phyloP scores from a whole-genome alignment of 2,888 invertebrate species.

The Callosobruchus maculatus region DNA sequence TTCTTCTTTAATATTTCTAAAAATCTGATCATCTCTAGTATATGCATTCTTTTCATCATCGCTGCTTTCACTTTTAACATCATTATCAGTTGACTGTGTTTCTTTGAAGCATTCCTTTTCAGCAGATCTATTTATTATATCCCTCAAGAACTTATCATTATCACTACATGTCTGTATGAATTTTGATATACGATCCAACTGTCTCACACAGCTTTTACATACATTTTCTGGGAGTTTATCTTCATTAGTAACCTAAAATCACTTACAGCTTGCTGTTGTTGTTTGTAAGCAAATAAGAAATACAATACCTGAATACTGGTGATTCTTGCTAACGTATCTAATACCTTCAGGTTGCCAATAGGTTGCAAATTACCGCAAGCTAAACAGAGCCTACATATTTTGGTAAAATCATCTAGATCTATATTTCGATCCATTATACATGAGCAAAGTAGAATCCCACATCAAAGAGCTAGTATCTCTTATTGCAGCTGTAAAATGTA shows the following conservation, averaged over 20 bases:
- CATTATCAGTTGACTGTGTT: constrained; percentile 4
- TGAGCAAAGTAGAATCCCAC: constrained; percentile 12
- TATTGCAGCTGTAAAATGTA: background rate
- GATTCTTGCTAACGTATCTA: constrained; percentile 10
- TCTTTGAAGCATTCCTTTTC: constrained; percentile 9
- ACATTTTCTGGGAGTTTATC: constrained; percentile 22
- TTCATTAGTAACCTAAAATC: constrained; percentile 17
- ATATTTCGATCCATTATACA: constrained; percentile 14
- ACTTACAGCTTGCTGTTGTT: background rate
- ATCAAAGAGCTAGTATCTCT: background rate
- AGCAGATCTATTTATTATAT: constrained; percentile 10
- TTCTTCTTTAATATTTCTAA: background rate
- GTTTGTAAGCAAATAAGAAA: background rate
- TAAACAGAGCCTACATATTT: constrained; percentile 22
- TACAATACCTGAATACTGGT: constrained; percentile 17
- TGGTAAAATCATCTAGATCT: constrained; percentile 18
- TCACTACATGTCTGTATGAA: constrained; percentile 19
- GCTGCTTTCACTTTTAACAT: constrained; percentile 12
- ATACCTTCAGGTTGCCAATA: constrained; percentile 10
- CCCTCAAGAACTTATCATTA: constrained; percentile 15
- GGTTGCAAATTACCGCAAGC: constrained; percentile 13
- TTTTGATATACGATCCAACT: constrained; percentile 13
- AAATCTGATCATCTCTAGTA: background rate
- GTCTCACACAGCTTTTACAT: constrained; percentile 17
- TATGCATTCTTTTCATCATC: constrained; percentile 1